These are phyloP conservation scores for Diarsia dahlii DNA, from an alignment of 2,888 invertebrate genomes.

Conservation along the genomic window DNA sequence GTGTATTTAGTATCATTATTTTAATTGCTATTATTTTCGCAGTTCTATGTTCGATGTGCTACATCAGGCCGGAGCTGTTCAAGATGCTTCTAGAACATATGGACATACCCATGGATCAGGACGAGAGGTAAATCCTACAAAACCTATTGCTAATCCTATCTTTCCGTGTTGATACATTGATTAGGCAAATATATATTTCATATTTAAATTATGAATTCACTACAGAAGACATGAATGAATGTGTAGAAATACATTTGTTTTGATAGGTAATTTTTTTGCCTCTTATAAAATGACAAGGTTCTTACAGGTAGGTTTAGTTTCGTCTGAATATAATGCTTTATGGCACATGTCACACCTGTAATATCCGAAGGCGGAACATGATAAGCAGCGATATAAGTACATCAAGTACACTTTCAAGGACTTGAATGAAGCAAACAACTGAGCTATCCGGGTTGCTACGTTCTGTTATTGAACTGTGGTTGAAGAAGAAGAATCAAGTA, in stretches of 20 bases:
- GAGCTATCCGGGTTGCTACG: too few relatives aligned
- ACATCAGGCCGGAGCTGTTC: slow-evolving; percentile 95
- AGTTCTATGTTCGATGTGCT: slow-evolving; percentile 96
- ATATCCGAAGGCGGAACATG: not conserved
- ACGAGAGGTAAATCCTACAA: slow-evolving; percentile 79
- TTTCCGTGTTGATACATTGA: not conserved
- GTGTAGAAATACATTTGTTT: not conserved
- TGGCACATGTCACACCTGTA: not conserved
- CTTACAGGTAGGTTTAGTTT: not conserved
- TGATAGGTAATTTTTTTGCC: not conserved
- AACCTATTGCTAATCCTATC: not conserved
- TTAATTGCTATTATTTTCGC: slow-evolving; percentile 67
- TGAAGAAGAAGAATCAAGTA: too few relatives aligned
- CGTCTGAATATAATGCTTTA: not conserved
- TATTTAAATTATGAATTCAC: too few relatives aligned
- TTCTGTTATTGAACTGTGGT: too few relatives aligned
- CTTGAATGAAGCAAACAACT: too few relatives aligned
- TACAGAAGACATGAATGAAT: too few relatives aligned
- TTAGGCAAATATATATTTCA: too few relatives aligned
- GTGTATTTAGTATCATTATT: not conserved
- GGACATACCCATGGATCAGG: slow-evolving; percentile 90
- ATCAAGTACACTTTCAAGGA: too few relatives aligned
- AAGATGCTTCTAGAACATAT: slow-evolving; percentile 93
- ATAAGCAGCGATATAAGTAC: too few relatives aligned
- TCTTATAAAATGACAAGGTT: not conserved